Conservation (phyloP, 35 echinoderm and acorn worm genomes). For the Amphiura filiformis region DNA sequence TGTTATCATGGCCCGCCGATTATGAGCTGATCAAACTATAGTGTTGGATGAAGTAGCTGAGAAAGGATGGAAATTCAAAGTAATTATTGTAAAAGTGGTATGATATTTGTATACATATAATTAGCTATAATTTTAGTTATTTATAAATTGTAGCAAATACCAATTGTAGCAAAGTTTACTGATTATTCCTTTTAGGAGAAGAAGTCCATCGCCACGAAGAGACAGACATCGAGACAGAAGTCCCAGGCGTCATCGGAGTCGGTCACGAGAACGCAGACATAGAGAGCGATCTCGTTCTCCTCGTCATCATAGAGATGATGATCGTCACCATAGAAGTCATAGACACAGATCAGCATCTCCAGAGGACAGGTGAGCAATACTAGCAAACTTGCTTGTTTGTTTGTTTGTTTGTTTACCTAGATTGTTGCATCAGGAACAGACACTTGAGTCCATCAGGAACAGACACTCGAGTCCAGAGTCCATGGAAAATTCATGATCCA, state of each 20-base stretch:
- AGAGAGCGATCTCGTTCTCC: conserved; percentile 38
- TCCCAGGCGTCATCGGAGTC: conserved; percentile 50
- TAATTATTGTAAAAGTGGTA: too few relatives aligned
- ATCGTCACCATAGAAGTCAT: conserved; percentile 50
- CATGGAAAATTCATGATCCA: background rate
- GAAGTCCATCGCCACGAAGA: conserved; percentile 84
- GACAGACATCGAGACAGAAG: conserved; percentile 66
- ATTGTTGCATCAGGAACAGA: too few relatives aligned
- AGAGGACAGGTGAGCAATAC: conserved; percentile 42
- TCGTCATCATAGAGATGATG: conserved; percentile 68
- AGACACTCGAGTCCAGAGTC: background rate
- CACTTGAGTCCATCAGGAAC: background rate
- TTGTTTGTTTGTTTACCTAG: background rate
- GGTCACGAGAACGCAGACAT: conserved; percentile 63
- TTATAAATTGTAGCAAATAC: too few relatives aligned
- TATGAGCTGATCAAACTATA: too few relatives aligned
- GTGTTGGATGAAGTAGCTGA: too few relatives aligned
- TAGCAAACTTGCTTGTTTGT: background rate
- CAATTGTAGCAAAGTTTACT: too few relatives aligned
- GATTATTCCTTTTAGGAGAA: too few relatives aligned
- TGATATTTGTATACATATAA: too few relatives aligned
- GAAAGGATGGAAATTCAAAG: too few relatives aligned
- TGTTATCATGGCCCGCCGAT: too few relatives aligned
- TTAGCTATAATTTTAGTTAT: too few relatives aligned
- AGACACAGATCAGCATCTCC: conserved; percentile 63